Evolutionary conservation across 2,888 invertebrate species (phyloP).

Genomic region (Protophormia terraenovae): DNA sequence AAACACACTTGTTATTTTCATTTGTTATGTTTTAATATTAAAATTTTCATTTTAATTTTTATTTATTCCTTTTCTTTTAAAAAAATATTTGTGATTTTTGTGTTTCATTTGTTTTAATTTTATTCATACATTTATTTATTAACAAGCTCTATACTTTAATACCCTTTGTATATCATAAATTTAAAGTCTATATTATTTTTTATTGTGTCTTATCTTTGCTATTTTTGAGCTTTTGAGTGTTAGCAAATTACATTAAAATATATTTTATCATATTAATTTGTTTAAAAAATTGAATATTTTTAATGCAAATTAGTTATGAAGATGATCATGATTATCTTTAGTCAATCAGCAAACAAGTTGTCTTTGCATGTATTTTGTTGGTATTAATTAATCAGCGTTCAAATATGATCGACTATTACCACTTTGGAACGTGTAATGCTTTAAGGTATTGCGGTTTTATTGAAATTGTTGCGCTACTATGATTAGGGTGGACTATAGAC

Average conservation of each 20-base stretch:
- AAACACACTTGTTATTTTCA: not conserved
- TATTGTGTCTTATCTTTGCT: not conserved
- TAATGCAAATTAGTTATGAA: conserved; percentile 27
- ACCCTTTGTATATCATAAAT: conserved; percentile 52
- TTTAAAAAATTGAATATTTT: conserved; percentile 28
- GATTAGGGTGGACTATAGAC: not conserved
- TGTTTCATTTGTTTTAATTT: conserved; percentile 29
- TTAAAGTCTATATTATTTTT: conserved; percentile 7
- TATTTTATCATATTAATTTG: conserved; percentile 17
- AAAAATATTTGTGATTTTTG: conserved; percentile 10
- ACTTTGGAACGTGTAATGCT: not conserved
- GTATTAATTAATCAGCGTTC: not conserved
- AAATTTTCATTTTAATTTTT: not conserved
- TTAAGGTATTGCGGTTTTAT: not conserved
- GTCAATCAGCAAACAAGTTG: not conserved
- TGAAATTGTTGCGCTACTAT: not conserved
- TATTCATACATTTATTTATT: conserved; percentile 62
- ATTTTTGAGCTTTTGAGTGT: not conserved
- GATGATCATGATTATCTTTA: not conserved
- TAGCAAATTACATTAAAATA: conserved; percentile 37
- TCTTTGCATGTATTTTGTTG: not conserved
- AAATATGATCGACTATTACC: conserved; percentile 24
- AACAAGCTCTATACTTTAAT: conserved; percentile 64
- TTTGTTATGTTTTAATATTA: not conserved
- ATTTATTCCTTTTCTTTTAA: not conserved